Percentiles rank a stretch among this genome's conserved stretches.
phyloP scores from a whole-genome alignment of 2,888 invertebrate species.

The Drosophila aldrichi region DNA sequence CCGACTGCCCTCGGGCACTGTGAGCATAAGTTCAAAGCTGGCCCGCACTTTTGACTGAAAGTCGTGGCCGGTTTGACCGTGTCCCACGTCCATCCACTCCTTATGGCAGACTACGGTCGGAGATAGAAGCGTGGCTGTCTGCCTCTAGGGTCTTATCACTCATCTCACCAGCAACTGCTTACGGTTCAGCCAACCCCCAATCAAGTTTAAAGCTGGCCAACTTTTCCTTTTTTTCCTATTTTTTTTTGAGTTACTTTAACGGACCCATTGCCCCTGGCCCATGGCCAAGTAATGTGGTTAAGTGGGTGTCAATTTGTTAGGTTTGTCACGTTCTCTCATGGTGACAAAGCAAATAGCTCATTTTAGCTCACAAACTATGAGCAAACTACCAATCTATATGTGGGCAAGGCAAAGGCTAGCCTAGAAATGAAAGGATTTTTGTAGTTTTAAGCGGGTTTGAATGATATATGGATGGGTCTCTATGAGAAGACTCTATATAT shows the following conservation, averaged over 20 bases:
- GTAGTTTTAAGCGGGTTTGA: constrained; percentile 6
- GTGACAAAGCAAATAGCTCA: constrained; percentile 60
- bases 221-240: constrained; percentile 5
- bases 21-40: constrained; percentile 68
- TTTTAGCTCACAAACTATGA: constrained; percentile 41
- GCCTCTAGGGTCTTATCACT: constrained; percentile 53
- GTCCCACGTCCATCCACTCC: constrained; percentile 14
- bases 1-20: constrained; percentile 5
- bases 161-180: constrained; percentile 36
- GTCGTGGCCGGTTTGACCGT: constrained; percentile 70
- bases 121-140: constrained; percentile 13
- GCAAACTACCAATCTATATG: constrained; percentile 32
- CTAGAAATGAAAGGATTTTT: constrained; percentile 17
- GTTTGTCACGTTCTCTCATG: constrained; percentile 61
- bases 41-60: constrained; percentile 69
- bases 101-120: neutral
- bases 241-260: constrained; percentile 45
- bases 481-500: neutral
- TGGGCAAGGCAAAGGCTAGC: neutral
- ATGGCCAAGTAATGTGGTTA: constrained; percentile 64
- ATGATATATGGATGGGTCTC: constrained; percentile 15
- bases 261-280: constrained; percentile 31
- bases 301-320: constrained; percentile 64
- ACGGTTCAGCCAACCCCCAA: constrained; percentile 1
- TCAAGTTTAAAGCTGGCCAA: constrained; percentile 53